Percentiles rank a stretch among this genome's conserved stretches.
Conservation (phyloP, 2,113 vertebrate genomes). For the Hippocampus comes region DNA sequence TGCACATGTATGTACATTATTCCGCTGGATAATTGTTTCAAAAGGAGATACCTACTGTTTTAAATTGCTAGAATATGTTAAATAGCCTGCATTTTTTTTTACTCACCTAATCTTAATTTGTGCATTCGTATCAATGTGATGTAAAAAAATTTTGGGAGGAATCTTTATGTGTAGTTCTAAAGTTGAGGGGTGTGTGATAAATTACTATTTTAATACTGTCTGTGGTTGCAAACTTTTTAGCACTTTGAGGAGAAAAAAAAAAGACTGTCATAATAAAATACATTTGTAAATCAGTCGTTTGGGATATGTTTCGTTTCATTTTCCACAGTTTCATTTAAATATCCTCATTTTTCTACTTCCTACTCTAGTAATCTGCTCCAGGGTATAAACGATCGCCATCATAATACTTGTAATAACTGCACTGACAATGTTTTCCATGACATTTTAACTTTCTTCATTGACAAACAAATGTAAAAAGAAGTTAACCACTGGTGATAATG, state of each 20-base stretch:
- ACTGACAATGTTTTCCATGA: too few species aligned
- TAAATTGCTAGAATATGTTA: conserved; percentile 23
- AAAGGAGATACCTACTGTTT: conserved; percentile 33
- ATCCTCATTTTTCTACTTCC: too few species aligned
- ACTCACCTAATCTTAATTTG: conserved; percentile 16
- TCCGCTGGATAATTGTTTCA: conserved; percentile 66
- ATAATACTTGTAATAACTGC: too few species aligned
- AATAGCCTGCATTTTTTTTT: conserved; percentile 27
- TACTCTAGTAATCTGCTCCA: too few species aligned
- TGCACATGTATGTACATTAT: conserved; percentile 79
- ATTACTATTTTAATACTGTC: conserved; percentile 19
- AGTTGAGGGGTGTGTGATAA: conserved; percentile 27
- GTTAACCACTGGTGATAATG: too few species aligned
- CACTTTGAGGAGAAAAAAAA: conserved; percentile 46
- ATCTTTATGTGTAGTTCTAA: background rate
- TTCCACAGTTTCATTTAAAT: background rate
- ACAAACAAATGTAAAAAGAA: too few species aligned
- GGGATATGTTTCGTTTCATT: background rate
- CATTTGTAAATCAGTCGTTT: conserved; percentile 11
- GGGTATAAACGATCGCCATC: too few species aligned
- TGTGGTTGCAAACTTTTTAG: conserved; percentile 26
- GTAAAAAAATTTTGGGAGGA: background rate
- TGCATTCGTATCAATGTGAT: conserved; percentile 18
- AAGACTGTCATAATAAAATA: conserved; percentile 28
- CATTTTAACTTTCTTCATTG: too few species aligned